phyloP scores from a whole-genome alignment of 2,888 invertebrate species.

The Nomada fucata region DNA sequence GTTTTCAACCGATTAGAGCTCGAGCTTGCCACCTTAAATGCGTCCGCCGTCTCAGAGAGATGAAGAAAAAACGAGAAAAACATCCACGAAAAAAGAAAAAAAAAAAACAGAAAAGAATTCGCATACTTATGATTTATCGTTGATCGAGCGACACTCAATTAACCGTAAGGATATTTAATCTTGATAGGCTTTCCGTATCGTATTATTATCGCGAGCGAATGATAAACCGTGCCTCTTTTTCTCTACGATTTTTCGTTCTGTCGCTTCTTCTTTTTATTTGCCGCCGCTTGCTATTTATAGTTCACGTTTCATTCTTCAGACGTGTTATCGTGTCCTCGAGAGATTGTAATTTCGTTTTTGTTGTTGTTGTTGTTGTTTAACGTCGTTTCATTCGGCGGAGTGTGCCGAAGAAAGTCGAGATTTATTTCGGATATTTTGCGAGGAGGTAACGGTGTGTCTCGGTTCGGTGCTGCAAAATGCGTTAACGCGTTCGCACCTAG shows the following conservation, averaged over 20 bases:
- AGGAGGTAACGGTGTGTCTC: neutral
- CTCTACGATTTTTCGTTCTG: neutral
- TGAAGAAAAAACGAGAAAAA: neutral
- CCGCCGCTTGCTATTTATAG: slow-evolving; percentile 17
- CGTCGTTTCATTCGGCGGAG: slow-evolving; percentile 3
- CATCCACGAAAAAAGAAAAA: neutral
- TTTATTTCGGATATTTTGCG: slow-evolving; percentile 23
- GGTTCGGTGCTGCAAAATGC: neutral
- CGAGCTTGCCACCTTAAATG: too few relatives aligned
- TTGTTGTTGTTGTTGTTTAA: too few relatives aligned
- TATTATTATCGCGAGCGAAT: slow-evolving; percentile 18
- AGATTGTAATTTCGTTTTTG: too few relatives aligned
- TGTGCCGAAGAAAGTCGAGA: neutral
- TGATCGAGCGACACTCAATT: slow-evolving; percentile 23
- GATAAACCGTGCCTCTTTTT: slow-evolving; percentile 26
- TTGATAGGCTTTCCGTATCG: slow-evolving; percentile 45
- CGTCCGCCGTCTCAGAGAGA: neutral
- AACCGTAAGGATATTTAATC: slow-evolving; percentile 42
- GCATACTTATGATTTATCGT: slow-evolving; percentile 40
- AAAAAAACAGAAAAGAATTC: neutral
- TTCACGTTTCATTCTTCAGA: neutral
- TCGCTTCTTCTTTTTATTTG: neutral
- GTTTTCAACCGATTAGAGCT: slow-evolving; percentile 7
- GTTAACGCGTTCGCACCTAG: too few relatives aligned
- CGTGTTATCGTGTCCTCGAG: neutral